Evolutionary conservation across 2,888 invertebrate species (phyloP).

Genomic region (Pyrocoelia pectoralis): DNA sequence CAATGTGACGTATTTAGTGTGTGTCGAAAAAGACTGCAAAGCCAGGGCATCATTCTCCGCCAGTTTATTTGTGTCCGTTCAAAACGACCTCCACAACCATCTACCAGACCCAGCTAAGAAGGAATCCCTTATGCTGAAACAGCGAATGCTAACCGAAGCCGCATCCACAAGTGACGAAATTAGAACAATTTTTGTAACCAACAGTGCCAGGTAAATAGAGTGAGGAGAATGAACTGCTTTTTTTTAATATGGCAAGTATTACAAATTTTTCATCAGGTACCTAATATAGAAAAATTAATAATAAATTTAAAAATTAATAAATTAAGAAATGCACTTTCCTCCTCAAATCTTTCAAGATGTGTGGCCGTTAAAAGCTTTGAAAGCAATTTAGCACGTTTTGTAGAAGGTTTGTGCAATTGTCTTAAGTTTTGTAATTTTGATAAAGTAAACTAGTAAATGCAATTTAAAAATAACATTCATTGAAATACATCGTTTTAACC

Average conservation of each 20-base stretch:
- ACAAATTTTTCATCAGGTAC: background rate
- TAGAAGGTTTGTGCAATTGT: constrained; percentile 1
- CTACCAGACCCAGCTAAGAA: background rate
- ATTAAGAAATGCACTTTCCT: background rate
- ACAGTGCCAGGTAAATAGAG: background rate
- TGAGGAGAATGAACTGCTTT: background rate
- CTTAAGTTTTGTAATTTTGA: constrained; percentile 2
- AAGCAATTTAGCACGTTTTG: background rate
- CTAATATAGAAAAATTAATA: background rate
- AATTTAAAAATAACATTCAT: background rate
- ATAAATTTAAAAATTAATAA: background rate
- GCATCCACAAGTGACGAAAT: background rate
- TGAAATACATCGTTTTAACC: background rate
- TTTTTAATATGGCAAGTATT: background rate
- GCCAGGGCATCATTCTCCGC: background rate
- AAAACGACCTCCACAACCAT: constrained; percentile 2
- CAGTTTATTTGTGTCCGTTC: background rate
- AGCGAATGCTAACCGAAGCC: background rate
- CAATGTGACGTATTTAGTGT: background rate
- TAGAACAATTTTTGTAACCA: background rate
- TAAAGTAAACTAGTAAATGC: background rate
- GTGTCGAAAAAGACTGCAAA: background rate
- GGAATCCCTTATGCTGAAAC: background rate
- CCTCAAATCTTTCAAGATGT: background rate
- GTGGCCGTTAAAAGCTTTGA: background rate